These are phyloP conservation scores for Papilio xuthus DNA, from an alignment of 1,140 invertebrate species.

Conservation along the genomic window DNA sequence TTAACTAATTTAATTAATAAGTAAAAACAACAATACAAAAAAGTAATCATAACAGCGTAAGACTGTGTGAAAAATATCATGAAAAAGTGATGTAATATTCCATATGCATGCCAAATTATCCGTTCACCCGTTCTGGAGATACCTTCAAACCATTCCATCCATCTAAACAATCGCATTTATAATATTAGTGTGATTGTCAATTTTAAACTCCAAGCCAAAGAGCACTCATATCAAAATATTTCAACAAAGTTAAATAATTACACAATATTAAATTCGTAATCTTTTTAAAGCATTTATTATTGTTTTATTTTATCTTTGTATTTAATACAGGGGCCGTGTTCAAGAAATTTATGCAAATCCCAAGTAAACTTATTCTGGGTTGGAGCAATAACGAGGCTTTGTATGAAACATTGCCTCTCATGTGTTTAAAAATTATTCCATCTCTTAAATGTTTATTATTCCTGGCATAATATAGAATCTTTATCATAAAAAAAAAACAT, in stretches of 20 bases:
- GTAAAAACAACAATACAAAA: background rate
- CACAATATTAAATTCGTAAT: background rate
- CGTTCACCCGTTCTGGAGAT: no score
- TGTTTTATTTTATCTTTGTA: slow-evolving; percentile 23
- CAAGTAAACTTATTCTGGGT: slow-evolving; percentile 25
- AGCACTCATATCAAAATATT: background rate
- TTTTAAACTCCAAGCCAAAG: no score
- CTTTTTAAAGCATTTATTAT: background rate
- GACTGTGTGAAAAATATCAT: no score
- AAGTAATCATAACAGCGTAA: no score
- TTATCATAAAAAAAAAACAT: background rate
- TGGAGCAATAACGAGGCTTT: slow-evolving; percentile 21
- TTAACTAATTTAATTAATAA: no score
- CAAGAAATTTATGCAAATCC: slow-evolving; percentile 32
- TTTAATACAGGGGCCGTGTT: background rate
- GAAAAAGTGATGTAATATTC: no score
- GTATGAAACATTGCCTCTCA: slow-evolving; percentile 27
- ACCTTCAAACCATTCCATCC: no score
- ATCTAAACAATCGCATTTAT: no score
- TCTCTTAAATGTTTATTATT: background rate
- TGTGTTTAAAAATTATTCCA: slow-evolving; percentile 25
- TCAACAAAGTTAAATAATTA: background rate
- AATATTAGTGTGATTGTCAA: no score
- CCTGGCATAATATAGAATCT: background rate
- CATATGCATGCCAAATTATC: no score